Evolutionary conservation across 2,797 vertebrate genomes (phyloP).

Genomic region (Pipistrellus nathusii): DNA sequence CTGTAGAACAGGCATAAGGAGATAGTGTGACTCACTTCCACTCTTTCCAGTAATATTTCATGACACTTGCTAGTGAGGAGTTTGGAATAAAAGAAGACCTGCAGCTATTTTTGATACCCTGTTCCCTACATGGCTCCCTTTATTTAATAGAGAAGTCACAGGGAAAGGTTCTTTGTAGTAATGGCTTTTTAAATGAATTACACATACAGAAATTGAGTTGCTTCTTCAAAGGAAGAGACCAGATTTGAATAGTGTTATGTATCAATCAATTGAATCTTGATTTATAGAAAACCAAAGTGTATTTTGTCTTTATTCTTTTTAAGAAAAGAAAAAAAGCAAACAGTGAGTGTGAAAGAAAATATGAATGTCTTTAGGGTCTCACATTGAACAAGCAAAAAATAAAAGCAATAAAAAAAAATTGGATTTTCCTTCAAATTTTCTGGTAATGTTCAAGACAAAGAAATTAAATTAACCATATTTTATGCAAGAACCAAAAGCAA

Average conservation of each 20-base stretch:
- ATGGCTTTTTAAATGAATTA: slow-evolving; percentile 66
- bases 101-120: not conserved
- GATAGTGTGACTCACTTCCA: not conserved
- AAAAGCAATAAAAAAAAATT: not conserved
- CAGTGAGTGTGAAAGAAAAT: not conserved
- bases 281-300: slow-evolving; percentile 58
- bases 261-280: slow-evolving; percentile 56
- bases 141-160: not conserved
- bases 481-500: slow-evolving; percentile 38
- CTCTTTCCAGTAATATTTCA: not conserved
- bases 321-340: slow-evolving; percentile 26
- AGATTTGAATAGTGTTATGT: slow-evolving; percentile 48
- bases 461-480: slow-evolving; percentile 69
- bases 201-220: slow-evolving; percentile 49
- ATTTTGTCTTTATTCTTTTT: slow-evolving; percentile 62
- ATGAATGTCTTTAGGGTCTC: slow-evolving; percentile 51
- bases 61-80: not conserved
- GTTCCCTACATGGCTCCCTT: not conserved
- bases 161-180: not conserved
- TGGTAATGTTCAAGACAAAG: slow-evolving; percentile 39
- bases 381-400: slow-evolving; percentile 53
- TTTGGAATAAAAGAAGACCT: not conserved
- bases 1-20: not conserved
- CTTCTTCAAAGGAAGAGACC: slow-evolving; percentile 47
- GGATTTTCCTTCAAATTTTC: slow-evolving; percentile 43